Conservation (phyloP, 2,113 vertebrate species). For the Salminus brasiliensis region DNA sequence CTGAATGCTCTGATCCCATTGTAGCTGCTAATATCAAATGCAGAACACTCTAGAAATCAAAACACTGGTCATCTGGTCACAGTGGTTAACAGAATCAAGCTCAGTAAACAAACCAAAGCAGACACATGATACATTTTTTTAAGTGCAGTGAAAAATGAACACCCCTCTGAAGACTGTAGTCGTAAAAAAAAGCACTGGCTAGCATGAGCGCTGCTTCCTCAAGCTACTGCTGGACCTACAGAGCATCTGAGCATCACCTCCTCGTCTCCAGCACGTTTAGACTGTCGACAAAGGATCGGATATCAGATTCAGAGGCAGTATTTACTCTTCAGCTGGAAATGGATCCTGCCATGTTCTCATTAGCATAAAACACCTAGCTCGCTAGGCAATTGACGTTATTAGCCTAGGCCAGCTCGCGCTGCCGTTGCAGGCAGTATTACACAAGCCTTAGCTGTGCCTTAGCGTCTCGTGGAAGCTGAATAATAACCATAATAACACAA, state of each 20-base stretch:
- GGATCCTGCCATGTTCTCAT: neutral
- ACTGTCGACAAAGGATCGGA: too few relatives aligned
- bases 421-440: neutral
- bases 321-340: neutral
- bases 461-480: conserved; percentile 54
- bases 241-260: neutral
- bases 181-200: too few relatives aligned
- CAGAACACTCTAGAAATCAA: conserved; percentile 72
- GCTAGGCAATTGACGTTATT: neutral
- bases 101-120: conserved; percentile 76
- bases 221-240: neutral
- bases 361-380: neutral
- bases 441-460: too few relatives aligned
- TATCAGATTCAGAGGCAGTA: neutral
- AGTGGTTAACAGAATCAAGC: conserved; percentile 74
- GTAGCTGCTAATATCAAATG: conserved; percentile 81
- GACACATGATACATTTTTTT: conserved; percentile 68
- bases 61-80: conserved; percentile 77
- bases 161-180: conserved; percentile 3
- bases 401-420: neutral
- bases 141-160: conserved; percentile 65
- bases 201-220: neutral
- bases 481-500: conserved; percentile 73
- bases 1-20: too few relatives aligned
- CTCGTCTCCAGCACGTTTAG: too few relatives aligned